These are phyloP conservation scores for Orchesellides sinensis DNA, from an alignment of 2,888 invertebrate species.

Conservation along the genomic window DNA sequence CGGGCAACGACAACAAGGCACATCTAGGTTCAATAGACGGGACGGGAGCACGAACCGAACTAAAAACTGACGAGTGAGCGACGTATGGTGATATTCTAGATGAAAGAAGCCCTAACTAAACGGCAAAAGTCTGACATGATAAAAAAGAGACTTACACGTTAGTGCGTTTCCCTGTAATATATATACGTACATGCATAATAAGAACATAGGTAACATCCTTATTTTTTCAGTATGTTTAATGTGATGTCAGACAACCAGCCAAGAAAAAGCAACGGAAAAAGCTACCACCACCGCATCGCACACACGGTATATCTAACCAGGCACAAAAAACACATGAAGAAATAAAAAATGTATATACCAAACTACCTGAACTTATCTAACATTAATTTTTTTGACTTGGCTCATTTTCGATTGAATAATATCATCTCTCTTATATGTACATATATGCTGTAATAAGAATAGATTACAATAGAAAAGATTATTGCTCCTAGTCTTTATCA, in stretches of 20 bases:
- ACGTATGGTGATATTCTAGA: background rate
- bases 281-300: background rate
- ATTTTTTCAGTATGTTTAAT: too few species aligned
- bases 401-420: slow-evolving; percentile 12
- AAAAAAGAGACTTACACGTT: too few species aligned
- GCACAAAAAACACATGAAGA: background rate
- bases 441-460: background rate
- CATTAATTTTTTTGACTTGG: slow-evolving; percentile 35
- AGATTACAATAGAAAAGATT: background rate
- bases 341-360: background rate
- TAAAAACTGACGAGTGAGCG: slow-evolving; percentile 13
- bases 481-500: background rate
- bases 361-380: slow-evolving; percentile 18
- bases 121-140: slow-evolving; percentile 16
- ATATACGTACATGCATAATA: background rate
- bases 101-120: slow-evolving; percentile 30
- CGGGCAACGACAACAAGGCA: background rate
- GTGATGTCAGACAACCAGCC: background rate
- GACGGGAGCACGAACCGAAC: slow-evolving; percentile 9
- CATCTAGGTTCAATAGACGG: slow-evolving; percentile 42
- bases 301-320: background rate
- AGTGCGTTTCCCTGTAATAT: background rate
- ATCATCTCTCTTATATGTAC: background rate
- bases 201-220: background rate
- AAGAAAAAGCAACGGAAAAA: slow-evolving; percentile 23